These are phyloP conservation scores for Lycocorax pyrrhopterus DNA, from an alignment of 2,113 vertebrate species.

Conservation along the genomic window DNA sequence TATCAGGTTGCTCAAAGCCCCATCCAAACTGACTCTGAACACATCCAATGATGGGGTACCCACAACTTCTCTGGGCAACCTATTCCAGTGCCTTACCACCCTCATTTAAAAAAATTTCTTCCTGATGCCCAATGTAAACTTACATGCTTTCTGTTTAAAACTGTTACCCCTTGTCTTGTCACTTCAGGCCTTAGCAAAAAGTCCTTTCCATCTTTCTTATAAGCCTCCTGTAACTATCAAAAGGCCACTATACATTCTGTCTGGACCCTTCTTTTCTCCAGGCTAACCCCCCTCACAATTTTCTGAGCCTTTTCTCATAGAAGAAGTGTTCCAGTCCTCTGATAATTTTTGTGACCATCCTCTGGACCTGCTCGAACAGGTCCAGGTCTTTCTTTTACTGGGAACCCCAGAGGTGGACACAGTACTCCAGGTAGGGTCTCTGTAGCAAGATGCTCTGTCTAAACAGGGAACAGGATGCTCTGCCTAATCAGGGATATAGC, in stretches of 20 bases:
- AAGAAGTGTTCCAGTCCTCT: neutral
- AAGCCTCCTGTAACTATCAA: neutral
- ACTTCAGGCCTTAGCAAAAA: neutral
- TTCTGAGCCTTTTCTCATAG: neutral
- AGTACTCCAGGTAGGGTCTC: neutral
- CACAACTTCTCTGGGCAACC: neutral
- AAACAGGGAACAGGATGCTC: neutral
- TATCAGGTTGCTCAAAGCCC: neutral
- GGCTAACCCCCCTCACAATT: neutral
- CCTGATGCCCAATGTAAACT: neutral
- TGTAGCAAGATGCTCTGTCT: neutral
- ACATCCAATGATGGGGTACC: fast-evolving
- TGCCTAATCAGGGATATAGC: too few species aligned
- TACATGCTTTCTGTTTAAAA: neutral
- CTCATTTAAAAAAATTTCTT: neutral
- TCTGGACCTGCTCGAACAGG: neutral
- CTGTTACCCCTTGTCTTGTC: neutral
- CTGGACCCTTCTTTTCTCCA: neutral
- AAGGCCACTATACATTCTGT: neutral
- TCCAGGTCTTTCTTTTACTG: neutral
- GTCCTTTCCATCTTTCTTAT: neutral
- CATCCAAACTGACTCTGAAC: neutral
- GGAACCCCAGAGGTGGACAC: neutral
- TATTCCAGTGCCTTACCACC: neutral
- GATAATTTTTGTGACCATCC: neutral